Evolutionary conservation across 2,888 invertebrate genomes (phyloP).

Genomic region (Stenurella melanura): DNA sequence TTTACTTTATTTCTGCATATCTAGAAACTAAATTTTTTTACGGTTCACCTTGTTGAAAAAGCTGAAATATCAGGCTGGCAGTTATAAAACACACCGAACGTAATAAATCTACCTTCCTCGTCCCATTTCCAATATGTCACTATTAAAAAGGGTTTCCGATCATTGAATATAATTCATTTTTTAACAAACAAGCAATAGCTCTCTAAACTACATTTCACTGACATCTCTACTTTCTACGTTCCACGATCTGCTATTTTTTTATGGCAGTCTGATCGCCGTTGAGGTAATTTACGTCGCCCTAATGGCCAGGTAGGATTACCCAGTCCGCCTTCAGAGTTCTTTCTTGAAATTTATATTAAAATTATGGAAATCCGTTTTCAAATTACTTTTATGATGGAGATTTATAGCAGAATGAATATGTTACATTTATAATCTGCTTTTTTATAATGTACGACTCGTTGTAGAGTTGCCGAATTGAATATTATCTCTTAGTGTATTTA

Average conservation of each 20-base stretch:
- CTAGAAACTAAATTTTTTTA: too few relatives aligned
- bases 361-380: conserved; percentile 29
- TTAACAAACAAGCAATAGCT: conserved; percentile 9
- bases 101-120: neutral
- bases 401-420: conserved; percentile 25
- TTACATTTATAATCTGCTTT: conserved; percentile 15
- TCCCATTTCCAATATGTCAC: neutral
- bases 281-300: conserved; percentile 20
- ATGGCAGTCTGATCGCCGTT: neutral
- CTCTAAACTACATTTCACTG: conserved; percentile 16
- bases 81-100: neutral
- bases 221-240: neutral
- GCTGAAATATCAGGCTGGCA: neutral
- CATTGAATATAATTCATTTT: neutral
- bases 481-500: too few relatives aligned
- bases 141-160: neutral
- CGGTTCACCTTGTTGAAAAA: too few relatives aligned
- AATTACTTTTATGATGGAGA: conserved; percentile 27
- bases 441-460: neutral
- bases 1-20: too few relatives aligned
- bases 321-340: conserved; percentile 15
- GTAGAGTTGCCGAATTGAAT: too few relatives aligned
- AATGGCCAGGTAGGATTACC: conserved; percentile 24
- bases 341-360: conserved; percentile 30
- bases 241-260: neutral